Percentiles rank a stretch among this genome's conserved stretches.
phyloP scores from a whole-genome alignment of 2,888 invertebrate genomes.

The Andrena praecox region DNA sequence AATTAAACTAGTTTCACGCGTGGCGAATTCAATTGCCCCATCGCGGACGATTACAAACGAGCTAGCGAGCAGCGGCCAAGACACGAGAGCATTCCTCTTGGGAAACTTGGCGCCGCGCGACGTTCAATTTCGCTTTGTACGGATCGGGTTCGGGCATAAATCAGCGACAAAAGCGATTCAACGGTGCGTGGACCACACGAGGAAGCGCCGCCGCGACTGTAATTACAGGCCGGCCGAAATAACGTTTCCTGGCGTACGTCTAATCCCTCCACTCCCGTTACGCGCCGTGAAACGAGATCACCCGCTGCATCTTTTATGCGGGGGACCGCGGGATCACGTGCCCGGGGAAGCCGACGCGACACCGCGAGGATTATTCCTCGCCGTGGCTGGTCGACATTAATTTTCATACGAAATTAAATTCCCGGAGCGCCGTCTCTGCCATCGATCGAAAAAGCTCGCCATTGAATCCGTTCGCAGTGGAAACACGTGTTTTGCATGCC shows the following conservation, averaged over 20 bases:
- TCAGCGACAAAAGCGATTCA: constrained; percentile 21
- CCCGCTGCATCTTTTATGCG: constrained; percentile 15
- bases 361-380: constrained; percentile 18
- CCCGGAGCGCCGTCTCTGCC: neutral
- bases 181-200: neutral
- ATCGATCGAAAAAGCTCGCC: neutral
- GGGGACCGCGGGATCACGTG: too few species aligned
- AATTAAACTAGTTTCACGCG: too few species aligned
- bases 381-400: neutral
- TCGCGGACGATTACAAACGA: too few species aligned
- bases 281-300: neutral
- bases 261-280: constrained; percentile 33
- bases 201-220: constrained; percentile 18
- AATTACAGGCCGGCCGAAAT: constrained; percentile 51
- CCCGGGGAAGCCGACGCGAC: neutral
- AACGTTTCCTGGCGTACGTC: constrained; percentile 44
- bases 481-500: neutral
- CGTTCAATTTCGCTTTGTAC: constrained; percentile 8
- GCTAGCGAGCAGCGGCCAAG: neutral
- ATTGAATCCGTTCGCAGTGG: too few species aligned
- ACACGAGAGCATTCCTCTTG: neutral
- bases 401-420: constrained; percentile 12
- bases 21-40: too few species aligned
- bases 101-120: neutral
- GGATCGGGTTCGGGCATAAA: constrained; percentile 13